Base-by-base conservation (phyloP, 2,797 vertebrate species). In the Neosalanx taihuensis region DNA sequence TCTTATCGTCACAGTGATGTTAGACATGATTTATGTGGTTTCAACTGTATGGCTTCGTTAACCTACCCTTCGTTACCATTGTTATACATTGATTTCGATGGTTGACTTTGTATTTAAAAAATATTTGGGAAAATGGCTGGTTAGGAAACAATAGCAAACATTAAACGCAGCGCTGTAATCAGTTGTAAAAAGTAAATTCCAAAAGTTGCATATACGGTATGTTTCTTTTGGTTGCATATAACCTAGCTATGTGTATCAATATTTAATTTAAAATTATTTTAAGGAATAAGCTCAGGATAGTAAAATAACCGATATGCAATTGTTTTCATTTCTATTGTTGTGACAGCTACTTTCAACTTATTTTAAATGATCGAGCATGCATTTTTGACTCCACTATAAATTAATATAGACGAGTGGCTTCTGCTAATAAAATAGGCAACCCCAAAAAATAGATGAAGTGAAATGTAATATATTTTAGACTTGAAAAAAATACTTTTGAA, bases 1-100 rank as follows among this genome's bases (percentile, higher is more conserved):
- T 92, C 90, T 93, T 92, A 93, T 85, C 89, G 90, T 91, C 92
- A 92, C 88, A 84, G 87, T 87, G 88, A 89, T 92, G 88, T 91
- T 86, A 81, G 86, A 84, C 68, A 87, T 94, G 94, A 94, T 94
- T 94, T 94, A 94, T 93, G 93, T 90, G 76, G 84, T 91, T 94
- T 94, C 92, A 87, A 84, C 91, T 78, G 84, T 89, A 90, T 85
- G 91, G 88, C 89, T 90, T 87, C 90, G 89, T 92, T 90, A 91
- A 89, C 84, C 84, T 85, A 83, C 79, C 80, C 77, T 74, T n/a
- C n/a, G 71, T 86, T 86, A 75, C 26, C 64, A 85, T 88, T 46
- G 84, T 87, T 88, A 86, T 81, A 85, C 79, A 89, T 49, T 62
- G 68, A 86, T 87, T 82, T 67, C 76, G 72, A 77, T 70, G 72